Percentiles rank a stretch among this genome's conserved stretches.
phyloP scores from a whole-genome alignment of 2,113 vertebrate genomes.

The Taxidea taxus region DNA sequence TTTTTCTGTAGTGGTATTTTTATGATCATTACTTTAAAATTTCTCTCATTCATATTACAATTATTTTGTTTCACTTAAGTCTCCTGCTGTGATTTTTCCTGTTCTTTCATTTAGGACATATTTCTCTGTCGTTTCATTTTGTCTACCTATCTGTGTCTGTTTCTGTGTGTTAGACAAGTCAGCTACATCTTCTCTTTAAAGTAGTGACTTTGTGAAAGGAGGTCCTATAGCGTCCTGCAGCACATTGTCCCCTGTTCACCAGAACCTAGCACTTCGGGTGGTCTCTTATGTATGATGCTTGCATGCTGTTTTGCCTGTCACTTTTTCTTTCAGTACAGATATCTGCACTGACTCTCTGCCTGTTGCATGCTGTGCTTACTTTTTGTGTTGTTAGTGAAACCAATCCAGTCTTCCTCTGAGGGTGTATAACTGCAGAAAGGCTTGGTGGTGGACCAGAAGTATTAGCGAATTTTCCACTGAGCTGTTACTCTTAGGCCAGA shows the following conservation, averaged over 20 bases:
- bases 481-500: background rate
- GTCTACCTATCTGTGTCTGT: background rate
- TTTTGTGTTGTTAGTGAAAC: background rate
- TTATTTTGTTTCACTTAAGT: background rate
- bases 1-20: background rate
- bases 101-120: background rate
- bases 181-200: background rate
- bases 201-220: background rate
- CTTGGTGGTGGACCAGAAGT: background rate
- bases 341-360: background rate
- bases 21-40: background rate
- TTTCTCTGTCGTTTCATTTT: background rate
- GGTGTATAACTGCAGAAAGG: background rate
- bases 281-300: background rate
- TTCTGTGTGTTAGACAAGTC: background rate
- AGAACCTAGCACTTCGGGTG: background rate
- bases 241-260: background rate
- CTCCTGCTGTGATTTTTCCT: background rate
- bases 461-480: background rate
- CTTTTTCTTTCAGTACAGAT: background rate
- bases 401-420: background rate
- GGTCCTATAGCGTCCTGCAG: background rate
- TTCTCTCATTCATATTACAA: background rate
- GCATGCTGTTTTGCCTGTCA: background rate
- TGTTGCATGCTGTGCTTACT: background rate